Evolutionary conservation across 2,888 invertebrate species (phyloP).

Genomic region (Rhimphoctona megacephalus): DNA sequence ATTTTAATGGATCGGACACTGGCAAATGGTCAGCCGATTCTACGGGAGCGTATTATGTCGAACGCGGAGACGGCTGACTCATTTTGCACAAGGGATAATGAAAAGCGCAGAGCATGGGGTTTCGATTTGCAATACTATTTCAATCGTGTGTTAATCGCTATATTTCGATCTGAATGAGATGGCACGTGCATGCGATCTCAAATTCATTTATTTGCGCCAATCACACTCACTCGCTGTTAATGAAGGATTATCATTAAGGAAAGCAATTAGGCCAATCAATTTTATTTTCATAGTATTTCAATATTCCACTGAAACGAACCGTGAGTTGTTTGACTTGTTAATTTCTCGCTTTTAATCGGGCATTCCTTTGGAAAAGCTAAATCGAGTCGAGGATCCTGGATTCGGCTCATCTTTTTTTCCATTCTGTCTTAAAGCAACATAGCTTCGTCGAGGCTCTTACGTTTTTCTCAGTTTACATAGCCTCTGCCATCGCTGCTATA

Average conservation of each 20-base stretch:
- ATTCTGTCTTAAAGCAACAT: slow-evolving; percentile 18
- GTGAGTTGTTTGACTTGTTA: slow-evolving; percentile 22
- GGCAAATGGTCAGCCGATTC: slow-evolving; percentile 79
- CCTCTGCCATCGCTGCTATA: slow-evolving; percentile 73
- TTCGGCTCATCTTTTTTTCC: slow-evolving; percentile 13
- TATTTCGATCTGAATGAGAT: slow-evolving; percentile 38
- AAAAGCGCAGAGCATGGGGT: slow-evolving; percentile 44
- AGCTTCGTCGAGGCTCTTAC: slow-evolving; percentile 29
- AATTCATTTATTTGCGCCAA: slow-evolving; percentile 1
- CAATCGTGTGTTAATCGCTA: slow-evolving; percentile 44
- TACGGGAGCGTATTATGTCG: slow-evolving; percentile 75
- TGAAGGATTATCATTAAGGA: slow-evolving; percentile 57
- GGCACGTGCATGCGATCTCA: slow-evolving; percentile 42
- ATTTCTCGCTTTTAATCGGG: slow-evolving; percentile 32
- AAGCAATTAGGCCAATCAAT: slow-evolving; percentile 50
- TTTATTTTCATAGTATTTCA: slow-evolving; percentile 2
- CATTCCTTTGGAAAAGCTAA: slow-evolving; percentile 12
- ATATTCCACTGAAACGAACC: slow-evolving; percentile 30
- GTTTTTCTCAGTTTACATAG: slow-evolving; percentile 75
- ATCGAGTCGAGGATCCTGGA: slow-evolving; percentile 10
- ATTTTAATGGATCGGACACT: slow-evolving; percentile 80
- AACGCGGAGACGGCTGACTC: slow-evolving; percentile 71
- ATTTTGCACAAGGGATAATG: slow-evolving; percentile 66
- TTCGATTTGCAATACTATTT: slow-evolving; percentile 53
- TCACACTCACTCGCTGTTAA: slow-evolving; percentile 26